Evolutionary conservation across 2,797 vertebrate species (phyloP), one percentile per base, ranked within the genome.

Genomic region (Platyrinchus mystaceus): DNA sequence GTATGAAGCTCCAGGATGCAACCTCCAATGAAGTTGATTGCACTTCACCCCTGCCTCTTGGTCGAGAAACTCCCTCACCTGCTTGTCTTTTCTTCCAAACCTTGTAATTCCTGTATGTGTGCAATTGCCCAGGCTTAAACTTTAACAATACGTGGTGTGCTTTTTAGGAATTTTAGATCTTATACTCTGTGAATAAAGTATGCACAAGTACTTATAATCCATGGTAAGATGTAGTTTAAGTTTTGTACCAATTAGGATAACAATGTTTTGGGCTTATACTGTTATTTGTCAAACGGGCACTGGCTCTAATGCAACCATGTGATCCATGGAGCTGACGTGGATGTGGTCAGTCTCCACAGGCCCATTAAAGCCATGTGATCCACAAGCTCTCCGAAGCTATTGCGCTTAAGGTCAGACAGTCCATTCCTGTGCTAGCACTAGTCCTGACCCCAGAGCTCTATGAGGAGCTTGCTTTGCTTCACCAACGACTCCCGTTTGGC

Each of bases 111-210:
- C 80, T 96, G 26, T 95, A 69, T 87, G 60, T 97, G 94, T 97
- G 87, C 97, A 96, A 60, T 84, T 91, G 76, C 92, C 93, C 56
- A 85, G 90, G 83, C 87, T 97, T 97, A 94, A 90, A 94, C 27
- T 52, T 19, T 90, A 76, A 89, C 84, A 84, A 87, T 90, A 77
- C 92, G 94, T 97, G 81, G 71, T 97, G 90, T 26, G 87, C 76
- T 94, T 94, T 93, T 59, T 96, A 96, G 95, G 79, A 94, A 84
- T 94, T 96, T 60, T 97, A 97, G 96, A 92, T 97, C 95, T 96
- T 95, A 84, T 66, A 93, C 37, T 96, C 69, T 96, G 88, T 97
- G 95, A 95, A 90, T 81, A 71, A 88, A 93, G 92, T 97, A 96
- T 98, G 91, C 85, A 91, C 93, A 97, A 96, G 75, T 97, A 96